Percentiles rank a stretch among this genome's conserved stretches.
These are phyloP conservation scores for Cheilosia vernalis DNA, from an alignment of 2,888 invertebrate genomes.

Conservation along the genomic window DNA sequence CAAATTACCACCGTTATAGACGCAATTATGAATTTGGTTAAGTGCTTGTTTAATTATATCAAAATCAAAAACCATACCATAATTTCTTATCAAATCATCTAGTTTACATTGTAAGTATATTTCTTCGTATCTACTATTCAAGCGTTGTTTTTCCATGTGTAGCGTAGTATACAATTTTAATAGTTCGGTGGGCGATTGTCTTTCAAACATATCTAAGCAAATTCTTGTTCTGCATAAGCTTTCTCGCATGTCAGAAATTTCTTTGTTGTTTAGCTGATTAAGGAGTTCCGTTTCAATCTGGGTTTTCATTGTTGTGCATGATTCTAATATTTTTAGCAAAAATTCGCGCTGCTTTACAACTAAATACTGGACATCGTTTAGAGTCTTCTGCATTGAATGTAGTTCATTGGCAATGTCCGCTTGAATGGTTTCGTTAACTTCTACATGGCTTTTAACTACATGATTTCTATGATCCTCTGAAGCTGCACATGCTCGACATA, in stretches of 20 bases:
- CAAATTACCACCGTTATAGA: slow-evolving; percentile 73
- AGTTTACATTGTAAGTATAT: slow-evolving; percentile 89
- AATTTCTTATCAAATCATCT: slow-evolving; percentile 88
- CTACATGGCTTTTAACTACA: slow-evolving; percentile 87
- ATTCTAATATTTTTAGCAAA: slow-evolving; percentile 89
- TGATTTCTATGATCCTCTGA: slow-evolving; percentile 87
- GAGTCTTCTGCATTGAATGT: slow-evolving; percentile 87
- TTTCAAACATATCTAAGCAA: slow-evolving; percentile 85
- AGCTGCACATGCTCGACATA: slow-evolving; percentile 88
- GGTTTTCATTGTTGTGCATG: slow-evolving; percentile 89
- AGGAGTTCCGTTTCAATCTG: slow-evolving; percentile 90
- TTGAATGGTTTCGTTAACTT: slow-evolving; percentile 88
- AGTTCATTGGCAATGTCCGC: slow-evolving; percentile 88
- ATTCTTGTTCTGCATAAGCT: slow-evolving; percentile 86
- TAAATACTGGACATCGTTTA: slow-evolving; percentile 88
- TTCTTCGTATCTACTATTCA: slow-evolving; percentile 88
- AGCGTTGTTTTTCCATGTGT: slow-evolving; percentile 87
- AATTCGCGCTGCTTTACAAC: slow-evolving; percentile 89
- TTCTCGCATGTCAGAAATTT: slow-evolving; percentile 87
- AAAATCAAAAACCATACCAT: slow-evolving; percentile 88
- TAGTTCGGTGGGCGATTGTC: slow-evolving; percentile 85
- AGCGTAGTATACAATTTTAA: slow-evolving; percentile 86
- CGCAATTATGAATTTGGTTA: slow-evolving; percentile 85
- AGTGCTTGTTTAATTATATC: slow-evolving; percentile 87
- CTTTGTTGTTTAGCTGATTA: slow-evolving; percentile 87